A percentile compares a stretch with the other conserved stretches of the same genome.
Conservation (phyloP, 2,113 vertebrate genomes). For the Eulemur rufifrons region DNA sequence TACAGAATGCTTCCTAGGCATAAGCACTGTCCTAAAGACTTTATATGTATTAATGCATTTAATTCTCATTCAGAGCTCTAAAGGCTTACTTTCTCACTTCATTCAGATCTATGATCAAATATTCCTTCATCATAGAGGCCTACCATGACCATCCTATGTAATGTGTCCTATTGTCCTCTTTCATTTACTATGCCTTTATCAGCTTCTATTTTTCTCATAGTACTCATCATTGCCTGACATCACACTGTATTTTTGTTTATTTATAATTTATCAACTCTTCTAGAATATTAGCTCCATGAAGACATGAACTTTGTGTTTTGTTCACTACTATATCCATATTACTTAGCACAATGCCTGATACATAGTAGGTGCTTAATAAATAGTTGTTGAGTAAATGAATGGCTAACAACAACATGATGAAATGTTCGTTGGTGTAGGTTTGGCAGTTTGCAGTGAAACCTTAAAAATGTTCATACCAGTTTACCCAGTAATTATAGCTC, state of each 20-base stretch:
- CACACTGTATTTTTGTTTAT: neutral
- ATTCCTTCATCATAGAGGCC: neutral
- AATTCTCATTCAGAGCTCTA: neutral
- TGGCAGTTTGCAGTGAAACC: conserved; percentile 18
- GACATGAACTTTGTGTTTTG: neutral
- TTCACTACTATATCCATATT: neutral
- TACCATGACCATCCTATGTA: neutral
- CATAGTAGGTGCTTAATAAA: neutral
- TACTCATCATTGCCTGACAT: neutral
- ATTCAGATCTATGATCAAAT: neutral
- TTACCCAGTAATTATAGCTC: conserved; percentile 13
- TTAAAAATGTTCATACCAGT: conserved; percentile 8
- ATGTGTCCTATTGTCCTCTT: neutral
- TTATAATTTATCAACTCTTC: conserved; percentile 13
- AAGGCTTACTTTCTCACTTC: neutral
- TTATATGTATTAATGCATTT: neutral
- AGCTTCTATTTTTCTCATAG: neutral
- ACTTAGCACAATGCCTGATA: neutral
- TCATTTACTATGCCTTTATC: neutral
- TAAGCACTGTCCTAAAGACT: neutral
- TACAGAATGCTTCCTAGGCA: neutral
- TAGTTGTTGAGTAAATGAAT: conserved; percentile 26
- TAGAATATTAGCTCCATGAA: neutral
- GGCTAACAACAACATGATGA: neutral
- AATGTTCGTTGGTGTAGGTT: conserved; percentile 17